A percentile compares a stretch with the other conserved stretches of the same genome.
Evolutionary conservation across 2,113 vertebrate species (phyloP).

Genomic region (Pelecanoides urinatrix): DNA sequence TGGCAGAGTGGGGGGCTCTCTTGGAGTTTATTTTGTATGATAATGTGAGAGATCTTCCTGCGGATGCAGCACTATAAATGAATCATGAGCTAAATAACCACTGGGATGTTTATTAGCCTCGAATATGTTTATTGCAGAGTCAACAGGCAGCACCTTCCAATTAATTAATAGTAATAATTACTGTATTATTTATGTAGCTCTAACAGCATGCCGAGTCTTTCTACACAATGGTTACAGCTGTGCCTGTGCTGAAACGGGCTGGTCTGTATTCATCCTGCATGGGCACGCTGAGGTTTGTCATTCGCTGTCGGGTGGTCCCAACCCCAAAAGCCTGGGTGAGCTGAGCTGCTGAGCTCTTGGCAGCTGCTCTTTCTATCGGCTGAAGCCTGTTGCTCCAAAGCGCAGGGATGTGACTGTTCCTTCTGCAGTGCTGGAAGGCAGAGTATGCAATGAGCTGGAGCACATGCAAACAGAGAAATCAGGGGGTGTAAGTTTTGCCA

Average conservation of each 20-base stretch:
- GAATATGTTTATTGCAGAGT: slow-evolving; percentile 49
- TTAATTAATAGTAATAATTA: slow-evolving; percentile 70
- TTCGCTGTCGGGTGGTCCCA: not conserved
- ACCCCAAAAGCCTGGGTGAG: accelerated
- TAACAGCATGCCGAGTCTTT: not conserved
- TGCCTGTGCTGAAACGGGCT: not conserved
- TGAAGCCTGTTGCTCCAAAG: not conserved
- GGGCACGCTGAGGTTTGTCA: not conserved
- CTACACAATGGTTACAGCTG: not conserved
- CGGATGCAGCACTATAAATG: not conserved
- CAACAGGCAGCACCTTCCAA: slow-evolving; percentile 67
- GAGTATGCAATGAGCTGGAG: not conserved
- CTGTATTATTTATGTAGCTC: slow-evolving; percentile 45
- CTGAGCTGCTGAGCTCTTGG: not conserved
- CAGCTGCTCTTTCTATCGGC: not conserved
- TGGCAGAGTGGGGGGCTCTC: not conserved
- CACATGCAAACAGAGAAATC: not conserved
- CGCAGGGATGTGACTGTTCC: accelerated
- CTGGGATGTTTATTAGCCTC: slow-evolving; percentile 48
- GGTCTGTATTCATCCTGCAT: not conserved
- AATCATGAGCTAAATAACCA: slow-evolving; percentile 55
- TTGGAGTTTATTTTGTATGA: not conserved
- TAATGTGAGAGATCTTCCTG: not conserved
- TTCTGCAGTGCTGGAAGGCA: not conserved
- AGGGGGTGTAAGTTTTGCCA: not conserved